Percentiles rank a stretch among this genome's conserved stretches.
phyloP scores from a whole-genome alignment of 92 coral and sea anemone species.

The Micromussa lordhowensis region DNA sequence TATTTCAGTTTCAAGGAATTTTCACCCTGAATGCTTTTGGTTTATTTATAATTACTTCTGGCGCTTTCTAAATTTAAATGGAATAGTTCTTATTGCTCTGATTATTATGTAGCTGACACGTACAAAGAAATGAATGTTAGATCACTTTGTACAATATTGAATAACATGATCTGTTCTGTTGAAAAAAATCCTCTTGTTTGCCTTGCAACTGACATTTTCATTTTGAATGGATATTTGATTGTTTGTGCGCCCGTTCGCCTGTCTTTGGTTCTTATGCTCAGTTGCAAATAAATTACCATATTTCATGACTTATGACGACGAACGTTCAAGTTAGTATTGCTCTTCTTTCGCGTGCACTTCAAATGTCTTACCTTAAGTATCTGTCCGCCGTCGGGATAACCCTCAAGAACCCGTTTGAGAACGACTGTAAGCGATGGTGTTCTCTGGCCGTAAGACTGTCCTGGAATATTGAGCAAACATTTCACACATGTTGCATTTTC shows the following conservation, averaged over 20 bases:
- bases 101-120: not conserved
- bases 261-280: not conserved
- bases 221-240: not conserved
- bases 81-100: not conserved
- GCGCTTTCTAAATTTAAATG: not conserved
- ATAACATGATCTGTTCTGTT: not conserved
- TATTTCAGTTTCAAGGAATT: not conserved
- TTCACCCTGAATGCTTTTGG: not conserved
- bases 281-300: slow-evolving; percentile 22
- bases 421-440: slow-evolving; percentile 85
- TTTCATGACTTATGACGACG: not conserved
- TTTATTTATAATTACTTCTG: not conserved
- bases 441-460: slow-evolving; percentile 89
- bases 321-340: not conserved
- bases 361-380: slow-evolving; percentile 71
- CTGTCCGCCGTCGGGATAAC: slow-evolving; percentile 93
- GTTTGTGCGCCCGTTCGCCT: not conserved
- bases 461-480: slow-evolving; percentile 34
- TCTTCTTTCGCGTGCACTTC: not conserved
- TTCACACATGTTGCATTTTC: not conserved
- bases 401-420: slow-evolving; percentile 81
- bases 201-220: not conserved
- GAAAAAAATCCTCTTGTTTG: not conserved
- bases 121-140: not conserved
- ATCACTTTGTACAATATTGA: not conserved